Percentiles rank a stretch among this genome's conserved stretches.
Conservation (phyloP, 1,140 invertebrate genomes). For the Cotesia glomerata region DNA sequence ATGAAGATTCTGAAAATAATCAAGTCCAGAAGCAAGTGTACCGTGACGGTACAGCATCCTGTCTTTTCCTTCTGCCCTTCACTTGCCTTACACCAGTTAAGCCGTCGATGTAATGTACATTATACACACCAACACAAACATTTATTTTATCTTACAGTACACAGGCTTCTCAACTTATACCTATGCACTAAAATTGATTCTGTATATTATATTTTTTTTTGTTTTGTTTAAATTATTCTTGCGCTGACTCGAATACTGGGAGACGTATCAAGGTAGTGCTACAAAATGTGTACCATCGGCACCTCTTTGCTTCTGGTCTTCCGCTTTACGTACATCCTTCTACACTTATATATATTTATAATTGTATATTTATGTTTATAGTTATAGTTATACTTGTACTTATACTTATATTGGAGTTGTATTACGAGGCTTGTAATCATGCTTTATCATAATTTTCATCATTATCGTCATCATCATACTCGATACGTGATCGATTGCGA, state of each 20-base stretch:
- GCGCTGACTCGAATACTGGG: no score
- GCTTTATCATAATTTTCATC: constrained; percentile 33
- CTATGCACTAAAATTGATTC: no score
- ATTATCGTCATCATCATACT: constrained; percentile 14
- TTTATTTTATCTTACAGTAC: background rate
- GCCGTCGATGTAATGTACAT: constrained; percentile 3
- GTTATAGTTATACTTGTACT: background rate
- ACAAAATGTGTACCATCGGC: background rate
- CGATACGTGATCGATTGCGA: no score
- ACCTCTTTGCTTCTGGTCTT: constrained; percentile 31
- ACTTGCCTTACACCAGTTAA: background rate
- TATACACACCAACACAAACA: background rate
- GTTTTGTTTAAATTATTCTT: no score
- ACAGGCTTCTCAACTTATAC: background rate
- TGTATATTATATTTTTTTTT: no score
- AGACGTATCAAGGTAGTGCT: no score
- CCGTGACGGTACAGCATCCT: constrained; percentile 56
- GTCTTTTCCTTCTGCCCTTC: constrained; percentile 7
- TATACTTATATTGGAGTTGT: no score
- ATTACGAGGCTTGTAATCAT: background rate
- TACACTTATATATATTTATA: no score
- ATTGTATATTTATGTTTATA: no score
- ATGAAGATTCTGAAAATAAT: no score
- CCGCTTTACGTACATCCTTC: constrained; percentile 43
- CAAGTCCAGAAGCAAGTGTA: constrained; percentile 56